These are phyloP conservation scores for Drosophila kokeensis DNA, from an alignment of 2,888 invertebrate genomes.

Conservation along the genomic window DNA sequence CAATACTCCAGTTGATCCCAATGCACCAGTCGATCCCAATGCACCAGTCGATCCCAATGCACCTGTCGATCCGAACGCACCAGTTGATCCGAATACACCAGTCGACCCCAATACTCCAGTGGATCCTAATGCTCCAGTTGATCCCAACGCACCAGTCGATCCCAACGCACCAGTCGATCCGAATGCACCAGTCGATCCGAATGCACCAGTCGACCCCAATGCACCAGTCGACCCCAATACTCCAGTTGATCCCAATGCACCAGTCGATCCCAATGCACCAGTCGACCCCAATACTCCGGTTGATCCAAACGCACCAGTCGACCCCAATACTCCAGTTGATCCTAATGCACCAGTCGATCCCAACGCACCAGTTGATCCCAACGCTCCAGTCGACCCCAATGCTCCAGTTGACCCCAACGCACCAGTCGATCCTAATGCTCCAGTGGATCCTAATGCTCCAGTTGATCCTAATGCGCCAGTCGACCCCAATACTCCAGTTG, in stretches of 20 bases:
- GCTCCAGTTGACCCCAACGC: conserved; percentile 5
- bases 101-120: rapidly evolving
- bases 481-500: rapidly evolving
- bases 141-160: background rate
- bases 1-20: rapidly evolving
- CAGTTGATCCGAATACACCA: rapidly evolving
- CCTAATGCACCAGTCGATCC: background rate
- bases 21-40: background rate
- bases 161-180: background rate
- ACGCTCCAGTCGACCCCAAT: rapidly evolving
- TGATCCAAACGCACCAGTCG: rapidly evolving
- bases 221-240: background rate
- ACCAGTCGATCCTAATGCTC: background rate
- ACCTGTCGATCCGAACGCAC: background rate
- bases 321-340: background rate
- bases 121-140: rapidly evolving
- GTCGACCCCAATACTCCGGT: background rate
- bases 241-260: background rate
- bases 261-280: background rate
- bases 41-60: background rate
- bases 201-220: background rate
- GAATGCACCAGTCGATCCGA: rapidly evolving
- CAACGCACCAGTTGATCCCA: rapidly evolving
- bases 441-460: background rate
- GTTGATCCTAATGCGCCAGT: background rate